Evolutionary conservation across 92 coral and sea anemone species (phyloP).

Genomic region (Phenganax subtilis): DNA sequence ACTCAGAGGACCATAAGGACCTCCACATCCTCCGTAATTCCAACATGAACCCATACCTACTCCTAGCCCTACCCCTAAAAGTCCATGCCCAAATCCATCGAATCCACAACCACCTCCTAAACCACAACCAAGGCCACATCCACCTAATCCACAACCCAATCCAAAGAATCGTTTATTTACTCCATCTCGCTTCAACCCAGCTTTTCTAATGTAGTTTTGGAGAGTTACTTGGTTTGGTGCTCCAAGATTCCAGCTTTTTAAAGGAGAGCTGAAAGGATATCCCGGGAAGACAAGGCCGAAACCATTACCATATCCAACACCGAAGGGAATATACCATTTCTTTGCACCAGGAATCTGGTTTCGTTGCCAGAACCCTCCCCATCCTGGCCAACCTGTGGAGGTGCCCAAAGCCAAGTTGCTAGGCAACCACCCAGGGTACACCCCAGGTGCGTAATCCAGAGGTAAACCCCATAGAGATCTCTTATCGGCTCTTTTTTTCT

Average conservation of each 20-base stretch:
- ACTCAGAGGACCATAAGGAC: constrained; percentile 47
- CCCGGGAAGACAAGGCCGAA: constrained; percentile 43
- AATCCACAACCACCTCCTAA: constrained; percentile 56
- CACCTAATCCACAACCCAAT: constrained; percentile 41
- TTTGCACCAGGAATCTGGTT: constrained; percentile 30
- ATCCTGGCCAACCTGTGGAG: constrained; percentile 36
- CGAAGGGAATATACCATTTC: constrained; percentile 34
- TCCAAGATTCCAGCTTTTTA: constrained; percentile 30
- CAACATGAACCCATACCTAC: constrained; percentile 43
- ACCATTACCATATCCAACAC: constrained; percentile 49
- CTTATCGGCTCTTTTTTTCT: constrained; percentile 14
- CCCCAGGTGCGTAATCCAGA: constrained; percentile 20
- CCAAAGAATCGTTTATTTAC: constrained; percentile 36
- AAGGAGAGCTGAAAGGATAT: constrained; percentile 36
- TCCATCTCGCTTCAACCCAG: constrained; percentile 19
- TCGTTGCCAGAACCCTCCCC: constrained; percentile 39
- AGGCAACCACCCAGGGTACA: constrained; percentile 36
- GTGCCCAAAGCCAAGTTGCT: constrained; percentile 5
- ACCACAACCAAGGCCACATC: constrained; percentile 58
- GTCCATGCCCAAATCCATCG: constrained; percentile 41
- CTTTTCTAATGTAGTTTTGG: background rate
- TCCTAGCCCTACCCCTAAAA: constrained; percentile 45
- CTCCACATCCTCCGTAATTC: constrained; percentile 42
- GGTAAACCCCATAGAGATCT: constrained; percentile 37
- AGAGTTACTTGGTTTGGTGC: background rate